phyloP scores from a whole-genome alignment of 2,797 vertebrate genomes.

The Parauchenoglanis punctatus region DNA sequence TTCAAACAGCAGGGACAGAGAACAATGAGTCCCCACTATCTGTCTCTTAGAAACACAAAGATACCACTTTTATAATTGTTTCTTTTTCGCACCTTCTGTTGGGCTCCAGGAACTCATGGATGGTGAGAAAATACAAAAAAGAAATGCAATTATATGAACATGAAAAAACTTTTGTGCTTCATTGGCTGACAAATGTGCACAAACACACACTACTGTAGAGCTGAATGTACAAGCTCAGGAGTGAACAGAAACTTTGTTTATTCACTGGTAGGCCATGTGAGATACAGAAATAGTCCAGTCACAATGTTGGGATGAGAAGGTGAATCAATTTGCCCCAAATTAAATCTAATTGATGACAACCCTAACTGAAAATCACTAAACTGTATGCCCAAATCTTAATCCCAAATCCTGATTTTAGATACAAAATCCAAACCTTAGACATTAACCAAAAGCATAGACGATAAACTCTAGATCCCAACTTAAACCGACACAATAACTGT shows the following conservation, averaged over 20 bases:
- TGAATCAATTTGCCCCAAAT: not conserved
- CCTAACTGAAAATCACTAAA: not conserved
- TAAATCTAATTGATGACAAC: not conserved
- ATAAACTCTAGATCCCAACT: not conserved
- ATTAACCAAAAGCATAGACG: not conserved
- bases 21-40: constrained; percentile 4
- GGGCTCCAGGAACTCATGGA: not conserved
- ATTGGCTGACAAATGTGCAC: not conserved
- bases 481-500: not conserved
- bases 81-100: not conserved
- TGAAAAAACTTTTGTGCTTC: not conserved
- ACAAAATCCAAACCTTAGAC: not conserved
- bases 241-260: not conserved
- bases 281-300: not conserved
- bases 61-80: not conserved
- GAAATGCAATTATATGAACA: not conserved
- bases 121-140: not conserved
- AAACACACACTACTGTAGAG: not conserved
- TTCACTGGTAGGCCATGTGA: not conserved
- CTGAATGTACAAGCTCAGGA: not conserved
- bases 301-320: not conserved
- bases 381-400: not conserved
- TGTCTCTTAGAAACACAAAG: constrained; percentile 3
- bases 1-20: not conserved
- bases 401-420: not conserved